Evolutionary conservation across 2,797 vertebrate species (phyloP).

Genomic region (Molossus molossus): DNA sequence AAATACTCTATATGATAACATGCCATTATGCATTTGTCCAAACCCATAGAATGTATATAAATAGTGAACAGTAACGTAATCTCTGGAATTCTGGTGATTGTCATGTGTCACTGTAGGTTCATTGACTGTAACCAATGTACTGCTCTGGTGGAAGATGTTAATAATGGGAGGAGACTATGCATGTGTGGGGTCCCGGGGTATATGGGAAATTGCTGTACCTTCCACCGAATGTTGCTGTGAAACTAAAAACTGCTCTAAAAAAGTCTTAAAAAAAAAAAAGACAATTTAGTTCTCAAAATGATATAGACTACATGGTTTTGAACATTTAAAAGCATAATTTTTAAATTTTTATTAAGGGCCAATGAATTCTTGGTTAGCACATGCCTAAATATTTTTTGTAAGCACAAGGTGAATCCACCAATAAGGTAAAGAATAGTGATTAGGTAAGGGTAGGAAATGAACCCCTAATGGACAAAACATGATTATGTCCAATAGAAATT

Average conservation of each 20-base stretch:
- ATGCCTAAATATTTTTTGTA: background rate
- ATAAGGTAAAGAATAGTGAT: background rate
- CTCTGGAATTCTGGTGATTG: background rate
- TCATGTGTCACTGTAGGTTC: background rate
- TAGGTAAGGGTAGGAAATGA: constrained; percentile 2
- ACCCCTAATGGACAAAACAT: background rate
- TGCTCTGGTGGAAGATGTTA: background rate
- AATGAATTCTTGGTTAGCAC: background rate
- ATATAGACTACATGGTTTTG: background rate
- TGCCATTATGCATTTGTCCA: background rate
- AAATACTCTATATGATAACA: background rate
- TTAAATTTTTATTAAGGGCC: constrained; percentile 5
- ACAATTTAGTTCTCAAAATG: constrained; percentile 26
- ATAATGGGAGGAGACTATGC: background rate
- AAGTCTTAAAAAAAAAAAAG: background rate
- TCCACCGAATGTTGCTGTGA: background rate
- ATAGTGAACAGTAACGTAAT: background rate
- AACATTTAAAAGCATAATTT: constrained; percentile 1
- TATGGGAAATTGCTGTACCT: background rate
- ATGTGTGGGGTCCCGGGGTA: background rate
- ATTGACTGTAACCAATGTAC: background rate
- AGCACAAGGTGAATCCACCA: background rate
- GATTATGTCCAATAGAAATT: background rate
- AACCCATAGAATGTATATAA: background rate
- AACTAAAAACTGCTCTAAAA: background rate